Evolutionary conservation across 2,797 vertebrate genomes (phyloP), one percentile per base, ranked within the genome.

Genomic region (Thripadectes ignobilis): DNA sequence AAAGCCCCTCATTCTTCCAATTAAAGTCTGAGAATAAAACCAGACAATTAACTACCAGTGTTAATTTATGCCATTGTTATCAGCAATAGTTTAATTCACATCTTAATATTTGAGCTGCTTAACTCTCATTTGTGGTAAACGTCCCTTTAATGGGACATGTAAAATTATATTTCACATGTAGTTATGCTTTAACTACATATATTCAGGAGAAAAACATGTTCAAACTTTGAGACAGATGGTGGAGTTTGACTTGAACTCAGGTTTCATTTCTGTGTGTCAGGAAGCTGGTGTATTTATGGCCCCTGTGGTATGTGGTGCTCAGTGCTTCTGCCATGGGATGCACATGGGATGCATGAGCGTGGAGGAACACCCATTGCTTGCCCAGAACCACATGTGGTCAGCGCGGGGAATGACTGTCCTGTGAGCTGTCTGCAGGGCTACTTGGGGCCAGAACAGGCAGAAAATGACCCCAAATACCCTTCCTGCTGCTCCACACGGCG

Each of bases 401-500:
- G 26, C 69, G 57, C 43, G 43, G 55, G 38, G 48, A 43, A 7
- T 30, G 45, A 9, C 29, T 22, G 20, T 68, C 63, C 83, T 3
- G 0, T 13, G 57, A 59, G 43, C 57, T 29, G 14, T 62, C 41
- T 20, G 27, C 41, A 34, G 54, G 32, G 4, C 43, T 45, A 26
- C 30, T 29, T 0, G 1, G 17, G 12, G 21, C 3, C 3, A 74
- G n/a, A 19, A 26, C 0, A 1, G 52, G 57, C 43, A 52, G 30
- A 85, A 66, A 67, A 67, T 6, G 13, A 22, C 45, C 72, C 59
- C 14, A 59, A 93, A 30, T 1, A 0, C 10, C 5, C 18, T 62
- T 59, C 8, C 39, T 2, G 6, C 55, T 55, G 14, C 61, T 73
- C 72, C 0, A 0, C 9, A 1, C 0, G 1, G 39, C 3, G 0